Evolutionary conservation across 1,140 invertebrate species (phyloP), one percentile per base, ranked within the genome.

Genomic region (Sitodiplosis mosellana): DNA sequence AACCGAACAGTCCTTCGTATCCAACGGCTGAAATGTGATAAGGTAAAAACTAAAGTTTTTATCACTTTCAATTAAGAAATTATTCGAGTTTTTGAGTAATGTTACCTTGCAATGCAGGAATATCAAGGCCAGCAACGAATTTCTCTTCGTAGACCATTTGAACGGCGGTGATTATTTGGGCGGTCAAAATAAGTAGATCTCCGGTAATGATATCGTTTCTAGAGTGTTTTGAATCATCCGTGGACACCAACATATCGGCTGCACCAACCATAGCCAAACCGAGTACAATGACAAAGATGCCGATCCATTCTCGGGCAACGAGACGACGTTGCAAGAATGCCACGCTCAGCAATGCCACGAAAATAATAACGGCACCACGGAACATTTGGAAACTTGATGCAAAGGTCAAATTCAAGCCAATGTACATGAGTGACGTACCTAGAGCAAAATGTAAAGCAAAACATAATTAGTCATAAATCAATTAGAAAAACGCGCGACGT

Each of bases 381-480:
- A 97, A 78, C 92, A 97, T 97, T 71, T 96, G 92, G 63, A 94
- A 96, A 59, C 88, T 93, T 48, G 87, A 92, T 1, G 87, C 83
- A 63, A 85, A 92, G 1, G 93, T 97, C 54, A 97, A 65, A 56
- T 78, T 93, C 15, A 97, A 68, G 8, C 88, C 91, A 44, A 95
- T 74, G 52, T 94, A 91, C 81, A 92, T 88, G 11, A 85, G 72
- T 1, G 86, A 84, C 11, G 87, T 89, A 10, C 75, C 83, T 27
- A 27, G 10, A 5, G 27, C 27, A 27, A 5, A 27, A 27, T n/a
- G n/a, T n/a, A n/a, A n/a, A n/a, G n/a, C n/a, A n/a, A n/a, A n/a
- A n/a, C n/a, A n/a, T 5, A 27, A 27, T 27, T 10, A 48, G 75
- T 64, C 70, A 67, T 55, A 27, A n/a, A n/a, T n/a, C n/a, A n/a